phyloP scores from a whole-genome alignment of 1,140 invertebrate genomes.

The Drosophila ogumai region DNA sequence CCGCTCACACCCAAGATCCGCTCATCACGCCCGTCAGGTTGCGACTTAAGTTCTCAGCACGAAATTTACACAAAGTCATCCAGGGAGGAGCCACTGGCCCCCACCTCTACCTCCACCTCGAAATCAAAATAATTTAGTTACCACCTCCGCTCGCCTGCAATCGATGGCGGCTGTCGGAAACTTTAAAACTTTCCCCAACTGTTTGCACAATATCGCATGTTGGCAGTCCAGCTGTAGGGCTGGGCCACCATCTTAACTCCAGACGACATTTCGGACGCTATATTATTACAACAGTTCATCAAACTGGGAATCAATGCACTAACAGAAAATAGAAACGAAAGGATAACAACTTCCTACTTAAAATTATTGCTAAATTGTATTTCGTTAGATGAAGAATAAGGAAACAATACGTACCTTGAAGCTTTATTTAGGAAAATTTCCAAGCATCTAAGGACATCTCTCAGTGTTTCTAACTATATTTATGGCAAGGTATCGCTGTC shows the following conservation, averaged over 20 bases:
- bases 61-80: constrained; percentile 60
- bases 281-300: constrained; percentile 82
- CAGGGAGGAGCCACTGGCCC: background rate
- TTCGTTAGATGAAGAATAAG: background rate
- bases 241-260: constrained; percentile 45
- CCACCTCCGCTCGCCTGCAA: constrained; percentile 62
- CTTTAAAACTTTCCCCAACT: constrained; percentile 79
- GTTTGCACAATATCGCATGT: constrained; percentile 72
- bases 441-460: background rate
- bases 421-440: background rate
- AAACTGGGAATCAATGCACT: constrained; percentile 50
- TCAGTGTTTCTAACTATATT: constrained; percentile 36
- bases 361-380: background rate
- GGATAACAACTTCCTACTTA: background rate
- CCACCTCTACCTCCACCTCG: background rate
- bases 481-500: constrained; percentile 45
- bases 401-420: background rate
- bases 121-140: constrained; percentile 80
- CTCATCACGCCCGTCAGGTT: constrained; percentile 45
- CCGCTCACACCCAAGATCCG: background rate
- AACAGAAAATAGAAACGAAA: background rate
- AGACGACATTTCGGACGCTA: constrained; percentile 75
- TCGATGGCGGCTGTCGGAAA: constrained; percentile 74
- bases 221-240: constrained; percentile 23
- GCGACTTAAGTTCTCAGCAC: constrained; percentile 54